Evolutionary conservation across 2,797 vertebrate genomes (phyloP).

Genomic region (Trematomus bernacchii): DNA sequence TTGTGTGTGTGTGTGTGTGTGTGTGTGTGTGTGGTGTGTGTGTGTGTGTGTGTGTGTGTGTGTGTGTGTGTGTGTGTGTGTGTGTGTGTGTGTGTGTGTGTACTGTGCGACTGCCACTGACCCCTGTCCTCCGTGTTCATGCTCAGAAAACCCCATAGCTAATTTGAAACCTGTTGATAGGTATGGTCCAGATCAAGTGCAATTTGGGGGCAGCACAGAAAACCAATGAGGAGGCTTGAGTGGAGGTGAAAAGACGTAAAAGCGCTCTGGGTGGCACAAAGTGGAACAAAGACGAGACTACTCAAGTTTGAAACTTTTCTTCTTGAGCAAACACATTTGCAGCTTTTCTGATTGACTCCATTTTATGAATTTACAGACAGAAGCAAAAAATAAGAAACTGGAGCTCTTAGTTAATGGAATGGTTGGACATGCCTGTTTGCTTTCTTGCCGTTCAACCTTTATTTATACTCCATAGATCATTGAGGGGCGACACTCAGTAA

Average conservation of each 20-base stretch:
- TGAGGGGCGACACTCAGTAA: neutral
- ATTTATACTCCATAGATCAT: neutral
- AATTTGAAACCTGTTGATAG: conserved; percentile 72
- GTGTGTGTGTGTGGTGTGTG: conserved; percentile 29
- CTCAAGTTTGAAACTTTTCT: neutral
- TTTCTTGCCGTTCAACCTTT: neutral
- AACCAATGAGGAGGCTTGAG: conserved; percentile 19
- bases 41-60: conserved; percentile 29
- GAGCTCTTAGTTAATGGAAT: neutral
- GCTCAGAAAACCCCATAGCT: conserved; percentile 47
- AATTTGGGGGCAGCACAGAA: conserved; percentile 41
- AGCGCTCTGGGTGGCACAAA: conserved; percentile 21
- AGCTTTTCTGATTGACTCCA: conserved; percentile 13
- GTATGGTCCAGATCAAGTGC: conserved; percentile 65
- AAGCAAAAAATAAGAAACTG: neutral
- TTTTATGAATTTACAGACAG: conserved; percentile 3
- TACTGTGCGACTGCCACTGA: conserved; percentile 46
- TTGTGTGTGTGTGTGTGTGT: conserved; percentile 26
- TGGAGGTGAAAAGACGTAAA: neutral
- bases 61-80: conserved; percentile 28
- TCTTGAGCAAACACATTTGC: neutral
- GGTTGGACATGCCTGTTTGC: neutral
- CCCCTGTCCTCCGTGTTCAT: conserved; percentile 56
- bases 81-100: conserved; percentile 32
- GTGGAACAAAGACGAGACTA: conserved; percentile 2